Evolutionary conservation across 2,888 invertebrate species (phyloP).

Genomic region (Heterodera filipjevi): DNA sequence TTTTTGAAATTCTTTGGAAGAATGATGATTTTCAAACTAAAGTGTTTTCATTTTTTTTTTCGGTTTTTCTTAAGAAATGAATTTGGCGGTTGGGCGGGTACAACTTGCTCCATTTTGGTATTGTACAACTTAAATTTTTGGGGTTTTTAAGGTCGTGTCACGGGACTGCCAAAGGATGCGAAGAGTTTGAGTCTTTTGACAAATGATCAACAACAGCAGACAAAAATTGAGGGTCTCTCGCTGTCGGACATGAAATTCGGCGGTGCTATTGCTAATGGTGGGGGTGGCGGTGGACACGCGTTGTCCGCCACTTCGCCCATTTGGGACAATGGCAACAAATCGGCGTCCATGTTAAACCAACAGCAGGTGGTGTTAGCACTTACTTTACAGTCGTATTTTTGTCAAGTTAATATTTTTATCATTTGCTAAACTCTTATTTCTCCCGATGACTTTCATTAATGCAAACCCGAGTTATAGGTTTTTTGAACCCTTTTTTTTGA

Average conservation of each 20-base stretch:
- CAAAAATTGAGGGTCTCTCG: background rate
- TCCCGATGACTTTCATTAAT: too few species aligned
- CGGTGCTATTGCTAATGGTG: too few species aligned
- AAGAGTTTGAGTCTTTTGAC: background rate
- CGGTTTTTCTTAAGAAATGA: background rate
- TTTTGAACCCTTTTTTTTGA: too few species aligned
- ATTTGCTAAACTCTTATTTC: too few species aligned
- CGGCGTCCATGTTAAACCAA: background rate
- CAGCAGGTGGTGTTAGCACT: background rate
- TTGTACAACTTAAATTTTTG: too few species aligned
- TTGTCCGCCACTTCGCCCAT: background rate
- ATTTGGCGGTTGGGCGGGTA: too few species aligned
- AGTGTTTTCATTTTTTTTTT: background rate
- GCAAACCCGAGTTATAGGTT: too few species aligned
- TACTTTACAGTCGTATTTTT: too few species aligned
- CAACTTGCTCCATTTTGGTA: too few species aligned
- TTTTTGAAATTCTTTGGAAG: too few species aligned
- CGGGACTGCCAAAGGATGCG: constrained; percentile 21
- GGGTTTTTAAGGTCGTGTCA: constrained; percentile 20
- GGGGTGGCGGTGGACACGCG: background rate
- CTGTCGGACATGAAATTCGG: background rate
- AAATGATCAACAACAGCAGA: background rate
- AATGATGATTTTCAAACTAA: too few species aligned
- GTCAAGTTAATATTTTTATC: too few species aligned
- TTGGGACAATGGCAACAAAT: constrained; percentile 22